Conservation (phyloP, 2,113 vertebrate genomes). For the Cygnus atratus region DNA sequence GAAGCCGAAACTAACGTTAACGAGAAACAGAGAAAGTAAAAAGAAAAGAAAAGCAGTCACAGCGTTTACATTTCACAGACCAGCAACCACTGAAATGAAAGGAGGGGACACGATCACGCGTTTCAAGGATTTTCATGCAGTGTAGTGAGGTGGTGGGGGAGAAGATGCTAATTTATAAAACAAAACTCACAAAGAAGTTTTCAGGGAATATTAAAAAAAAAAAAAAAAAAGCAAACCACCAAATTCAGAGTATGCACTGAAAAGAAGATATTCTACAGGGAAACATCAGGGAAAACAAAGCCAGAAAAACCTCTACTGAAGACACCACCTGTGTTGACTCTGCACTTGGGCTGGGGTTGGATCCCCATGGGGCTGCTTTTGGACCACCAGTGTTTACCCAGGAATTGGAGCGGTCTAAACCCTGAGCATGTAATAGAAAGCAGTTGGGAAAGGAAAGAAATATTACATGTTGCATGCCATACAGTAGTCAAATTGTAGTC, state of each 20-base stretch:
- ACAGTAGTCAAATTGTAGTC: constrained; percentile 68
- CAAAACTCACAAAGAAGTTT: constrained; percentile 54
- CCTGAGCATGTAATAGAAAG: constrained; percentile 88
- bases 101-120: neutral
- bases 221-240: constrained; percentile 50
- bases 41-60: constrained; percentile 50
- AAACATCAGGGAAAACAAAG: constrained; percentile 72
- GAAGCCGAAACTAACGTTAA: constrained; percentile 40
- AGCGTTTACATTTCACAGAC: constrained; percentile 62
- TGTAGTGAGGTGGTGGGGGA: neutral
- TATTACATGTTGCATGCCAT: constrained; percentile 80
- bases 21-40: neutral
- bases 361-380: constrained; percentile 98
- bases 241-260: constrained; percentile 59
- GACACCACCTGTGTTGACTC: constrained; percentile 98
- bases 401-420: constrained; percentile 99
- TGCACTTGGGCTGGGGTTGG: constrained; percentile 96
- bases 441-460: constrained; percentile 90
- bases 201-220: constrained; percentile 15
- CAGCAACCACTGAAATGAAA: constrained; percentile 67
- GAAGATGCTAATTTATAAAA: constrained; percentile 45
- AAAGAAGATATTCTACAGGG: constrained; percentile 65
- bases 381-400: constrained; percentile 99
- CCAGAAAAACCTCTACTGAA: constrained; percentile 75
- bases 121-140: constrained; percentile 73